Base-by-base conservation (phyloP, 2,113 vertebrate species). In the Elgaria multicarinata region DNA sequence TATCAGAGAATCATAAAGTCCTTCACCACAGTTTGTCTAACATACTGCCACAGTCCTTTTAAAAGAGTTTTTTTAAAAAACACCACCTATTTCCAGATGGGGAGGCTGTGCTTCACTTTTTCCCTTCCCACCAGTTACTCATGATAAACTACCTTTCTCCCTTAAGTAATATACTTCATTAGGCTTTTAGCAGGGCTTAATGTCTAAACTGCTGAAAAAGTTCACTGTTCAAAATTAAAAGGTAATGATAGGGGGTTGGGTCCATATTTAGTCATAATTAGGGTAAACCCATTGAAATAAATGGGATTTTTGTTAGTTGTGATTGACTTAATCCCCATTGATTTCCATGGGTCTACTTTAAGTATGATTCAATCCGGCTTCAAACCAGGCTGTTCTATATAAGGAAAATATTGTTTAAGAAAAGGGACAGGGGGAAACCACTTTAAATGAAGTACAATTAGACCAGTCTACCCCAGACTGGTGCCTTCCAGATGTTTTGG, bases 1-100 rank as follows among this genome's bases (percentile, higher is more conserved):
- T 74, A 67, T n/a, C 75, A 18, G 18, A 42, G 90, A 94, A 44
- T 67, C 87, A 80, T 72, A 86, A 81, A 90, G 69, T 64, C 20
- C 16, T 20, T 79, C 24, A 55, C 75, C 24, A 28, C 53, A 20
- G 28, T 33, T 55, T 7, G 1, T 39, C 5, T 53, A 9, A 55
- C 13, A 80, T 6, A 36, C 46, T 6, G 14, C 31, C 22, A 13
- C 8, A 13, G 55, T 26, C 36, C 22, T 42, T 82, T n/a, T n/a
- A n/a, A n/a, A n/a, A n/a, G n/a, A n/a, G n/a, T n/a, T n/a, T n/a
- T n/a, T 62, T 62, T 62, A 28, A 82, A 26, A 20, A 64, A 36
- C 22, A 82, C 64, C 64, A 82, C 22, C 20, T 64, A 22, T 7
- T 22, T 55, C 31, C 33, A 46, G 44, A 53, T 13, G 50, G 10